Conservation (phyloP, 2,888 invertebrate species). For the Hemithea aestivaria region DNA sequence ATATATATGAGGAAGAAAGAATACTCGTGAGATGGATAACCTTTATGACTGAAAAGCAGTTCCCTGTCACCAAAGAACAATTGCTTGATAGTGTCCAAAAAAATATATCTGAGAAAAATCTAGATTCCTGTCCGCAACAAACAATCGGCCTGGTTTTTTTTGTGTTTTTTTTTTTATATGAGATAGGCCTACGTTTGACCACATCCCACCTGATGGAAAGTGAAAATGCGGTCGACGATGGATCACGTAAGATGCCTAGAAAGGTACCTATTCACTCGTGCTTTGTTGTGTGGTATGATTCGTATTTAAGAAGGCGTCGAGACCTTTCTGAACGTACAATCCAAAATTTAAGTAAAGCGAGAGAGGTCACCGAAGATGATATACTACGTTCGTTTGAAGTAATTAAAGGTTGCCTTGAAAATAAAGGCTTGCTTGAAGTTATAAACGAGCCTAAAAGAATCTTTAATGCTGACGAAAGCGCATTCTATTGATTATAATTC, state of each 20-base stretch:
- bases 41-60: conserved; percentile 1
- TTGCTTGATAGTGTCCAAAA: background rate
- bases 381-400: conserved; percentile 36
- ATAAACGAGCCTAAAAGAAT: conserved; percentile 19
- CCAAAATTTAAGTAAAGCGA: conserved; percentile 36
- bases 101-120: too few relatives aligned
- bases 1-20: background rate
- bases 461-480: conserved; percentile 39
- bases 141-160: conserved; percentile 38
- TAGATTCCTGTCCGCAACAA: too few relatives aligned
- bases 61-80: conserved; percentile 2
- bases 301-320: conserved; percentile 40
- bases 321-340: conserved; percentile 29
- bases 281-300: conserved; percentile 38
- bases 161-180: too few relatives aligned
- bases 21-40: conserved; percentile 2
- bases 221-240: too few relatives aligned
- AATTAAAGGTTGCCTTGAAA: conserved; percentile 25
- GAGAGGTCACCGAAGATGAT: conserved; percentile 33
- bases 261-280: too few relatives aligned
- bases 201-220: too few relatives aligned
- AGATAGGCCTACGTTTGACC: too few relatives aligned
- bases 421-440: conserved; percentile 10
- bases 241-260: too few relatives aligned
- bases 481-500: too few relatives aligned